Percentiles rank a stretch among this genome's conserved stretches.
phyloP scores from a whole-genome alignment of 2,113 vertebrate genomes.

The Oreotragus oreotragus region DNA sequence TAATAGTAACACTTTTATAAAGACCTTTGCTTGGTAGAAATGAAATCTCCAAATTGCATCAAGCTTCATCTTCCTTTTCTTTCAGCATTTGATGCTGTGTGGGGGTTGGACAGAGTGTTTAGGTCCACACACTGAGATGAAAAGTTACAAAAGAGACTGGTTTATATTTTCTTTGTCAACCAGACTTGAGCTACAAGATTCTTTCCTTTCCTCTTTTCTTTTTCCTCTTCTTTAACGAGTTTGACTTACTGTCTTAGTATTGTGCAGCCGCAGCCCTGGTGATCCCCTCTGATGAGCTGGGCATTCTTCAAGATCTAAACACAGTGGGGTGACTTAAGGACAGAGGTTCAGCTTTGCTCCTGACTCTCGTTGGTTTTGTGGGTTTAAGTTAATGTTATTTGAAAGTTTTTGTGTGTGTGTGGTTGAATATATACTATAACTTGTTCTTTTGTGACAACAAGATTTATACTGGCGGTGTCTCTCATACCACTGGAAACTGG shows the following conservation, averaged over 20 bases:
- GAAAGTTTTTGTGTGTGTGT: slow-evolving; percentile 80
- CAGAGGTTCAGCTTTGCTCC: slow-evolving; percentile 73
- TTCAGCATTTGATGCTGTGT: background rate
- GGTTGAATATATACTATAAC: slow-evolving; percentile 86
- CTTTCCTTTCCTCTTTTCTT: background rate
- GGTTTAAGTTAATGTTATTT: slow-evolving; percentile 84
- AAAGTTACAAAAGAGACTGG: background rate
- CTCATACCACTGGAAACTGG: slow-evolving; percentile 87
- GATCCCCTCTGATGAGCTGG: background rate
- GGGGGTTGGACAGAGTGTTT: background rate
- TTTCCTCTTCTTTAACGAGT: background rate
- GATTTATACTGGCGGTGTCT: slow-evolving; percentile 84
- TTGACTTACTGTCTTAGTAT: slow-evolving; percentile 4
- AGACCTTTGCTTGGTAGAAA: background rate
- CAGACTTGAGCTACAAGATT: background rate
- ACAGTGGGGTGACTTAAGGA: slow-evolving; percentile 82
- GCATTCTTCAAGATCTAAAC: slow-evolving; percentile 71
- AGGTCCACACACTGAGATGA: background rate
- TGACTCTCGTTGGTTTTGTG: slow-evolving; percentile 80
- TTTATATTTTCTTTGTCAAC: slow-evolving; percentile 33
- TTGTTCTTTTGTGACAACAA: slow-evolving; percentile 85
- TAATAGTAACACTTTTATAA: background rate
- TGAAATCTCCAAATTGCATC: background rate
- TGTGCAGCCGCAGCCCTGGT: background rate
- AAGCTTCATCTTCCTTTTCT: background rate